phyloP scores from a whole-genome alignment of 2,888 invertebrate genomes.

The Oxytorus armatus region DNA sequence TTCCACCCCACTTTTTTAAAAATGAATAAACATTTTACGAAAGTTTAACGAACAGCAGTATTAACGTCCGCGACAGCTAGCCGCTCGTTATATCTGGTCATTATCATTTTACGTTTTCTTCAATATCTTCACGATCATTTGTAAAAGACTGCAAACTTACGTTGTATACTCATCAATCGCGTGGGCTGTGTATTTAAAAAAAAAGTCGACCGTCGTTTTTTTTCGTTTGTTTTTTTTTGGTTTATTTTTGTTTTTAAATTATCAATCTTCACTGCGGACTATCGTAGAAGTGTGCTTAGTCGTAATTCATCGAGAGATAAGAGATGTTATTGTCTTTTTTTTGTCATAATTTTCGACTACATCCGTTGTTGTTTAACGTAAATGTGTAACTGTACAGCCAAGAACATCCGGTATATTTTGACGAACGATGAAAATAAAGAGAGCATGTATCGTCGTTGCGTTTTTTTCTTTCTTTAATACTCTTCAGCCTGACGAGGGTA shows the following conservation, averaged over 20 bases:
- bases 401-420: slow-evolving; percentile 43
- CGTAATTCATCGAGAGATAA: slow-evolving; percentile 40
- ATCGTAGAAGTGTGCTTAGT: slow-evolving; percentile 46
- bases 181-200: slow-evolving; percentile 73
- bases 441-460: slow-evolving; percentile 52
- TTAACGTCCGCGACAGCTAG: slow-evolving; percentile 29
- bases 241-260: slow-evolving; percentile 19
- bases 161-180: slow-evolving; percentile 72
- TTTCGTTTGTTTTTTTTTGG: slow-evolving; percentile 29
- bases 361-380: slow-evolving; percentile 54
- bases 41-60: slow-evolving; percentile 40
- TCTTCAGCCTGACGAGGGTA: background rate
- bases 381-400: slow-evolving; percentile 39
- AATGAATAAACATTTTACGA: too few relatives aligned
- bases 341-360: slow-evolving; percentile 42
- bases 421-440: slow-evolving; percentile 58
- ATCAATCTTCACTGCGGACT: slow-evolving; percentile 19
- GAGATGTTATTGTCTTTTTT: slow-evolving; percentile 52
- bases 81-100: slow-evolving; percentile 34
- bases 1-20: slow-evolving; percentile 2
- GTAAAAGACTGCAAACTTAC: slow-evolving; percentile 64
- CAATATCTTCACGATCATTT: slow-evolving; percentile 49
- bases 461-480: too few relatives aligned
- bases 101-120: slow-evolving; percentile 4
- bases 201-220: slow-evolving; percentile 34